Percentiles rank a stretch among this genome's conserved stretches.
phyloP scores from a whole-genome alignment of 2,797 vertebrate genomes.

The Hybognathus amarus region DNA sequence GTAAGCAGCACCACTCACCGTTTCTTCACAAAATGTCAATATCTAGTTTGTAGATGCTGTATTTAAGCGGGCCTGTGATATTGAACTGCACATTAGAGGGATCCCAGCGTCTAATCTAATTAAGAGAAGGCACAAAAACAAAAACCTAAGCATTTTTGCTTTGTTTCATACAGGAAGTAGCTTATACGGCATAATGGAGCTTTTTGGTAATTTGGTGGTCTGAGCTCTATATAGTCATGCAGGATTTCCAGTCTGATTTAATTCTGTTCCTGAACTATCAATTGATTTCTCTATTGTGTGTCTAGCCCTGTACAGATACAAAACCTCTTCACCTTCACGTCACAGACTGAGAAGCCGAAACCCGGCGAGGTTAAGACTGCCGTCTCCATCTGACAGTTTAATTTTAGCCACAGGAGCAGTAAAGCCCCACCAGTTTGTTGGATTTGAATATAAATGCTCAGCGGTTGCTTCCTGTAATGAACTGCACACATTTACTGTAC shows the following conservation, averaged over 20 bases:
- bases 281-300: constrained; percentile 21
- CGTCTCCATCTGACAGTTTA: constrained; percentile 53
- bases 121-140: background rate
- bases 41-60: background rate
- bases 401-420: constrained; percentile 52
- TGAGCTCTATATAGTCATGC: background rate
- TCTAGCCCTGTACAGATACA: constrained; percentile 3
- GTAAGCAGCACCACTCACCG: background rate
- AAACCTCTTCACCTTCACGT: constrained; percentile 18
- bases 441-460: constrained; percentile 47
- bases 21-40: background rate
- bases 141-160: background rate
- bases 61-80: background rate
- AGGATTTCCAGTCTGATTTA: constrained; percentile 18
- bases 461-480: constrained; percentile 33
- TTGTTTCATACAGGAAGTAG: background rate
- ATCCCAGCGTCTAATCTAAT: background rate
- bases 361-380: constrained; percentile 16
- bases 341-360: constrained; percentile 24
- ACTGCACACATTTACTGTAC: constrained; percentile 13
- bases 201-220: constrained; percentile 30
- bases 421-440: constrained; percentile 46
- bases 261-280: constrained; percentile 2
- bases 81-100: background rate
- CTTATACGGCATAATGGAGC: background rate